These are phyloP conservation scores for Penaeus indicus DNA, from an alignment of 1,140 invertebrate species.

Conservation along the genomic window DNA sequence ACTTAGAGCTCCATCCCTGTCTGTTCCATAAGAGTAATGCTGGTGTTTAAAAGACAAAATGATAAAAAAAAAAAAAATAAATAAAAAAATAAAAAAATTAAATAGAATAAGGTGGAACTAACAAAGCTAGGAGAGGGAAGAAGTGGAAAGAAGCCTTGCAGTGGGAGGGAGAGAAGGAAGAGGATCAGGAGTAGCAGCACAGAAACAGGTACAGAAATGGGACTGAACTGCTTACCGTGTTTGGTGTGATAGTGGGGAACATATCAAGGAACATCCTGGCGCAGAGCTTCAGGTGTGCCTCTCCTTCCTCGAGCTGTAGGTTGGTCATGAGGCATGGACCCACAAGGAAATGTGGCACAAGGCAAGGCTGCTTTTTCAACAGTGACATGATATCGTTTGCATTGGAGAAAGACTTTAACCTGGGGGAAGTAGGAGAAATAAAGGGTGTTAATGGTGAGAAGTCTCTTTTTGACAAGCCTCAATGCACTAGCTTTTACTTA, in stretches of 20 bases:
- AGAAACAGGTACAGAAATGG: no score
- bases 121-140: no score
- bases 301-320: constrained; percentile 49
- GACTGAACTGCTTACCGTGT: constrained; percentile 13
- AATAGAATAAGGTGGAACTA: no score
- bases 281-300: constrained; percentile 30
- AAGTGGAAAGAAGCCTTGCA: no score
- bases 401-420: constrained; percentile 21
- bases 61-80: no score
- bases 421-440: constrained; percentile 7
- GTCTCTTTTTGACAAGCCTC: not conserved
- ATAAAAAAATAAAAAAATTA: no score
- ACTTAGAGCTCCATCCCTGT: no score
- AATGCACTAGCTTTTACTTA: no score
- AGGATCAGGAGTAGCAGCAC: no score
- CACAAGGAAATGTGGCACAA: not conserved
- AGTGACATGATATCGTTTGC: constrained; percentile 43
- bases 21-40: no score
- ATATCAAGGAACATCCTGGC: constrained; percentile 56
- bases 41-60: no score
- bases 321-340: constrained; percentile 55
- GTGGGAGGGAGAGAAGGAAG: no score
- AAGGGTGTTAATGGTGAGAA: not conserved
- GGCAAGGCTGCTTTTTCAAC: constrained; percentile 21
- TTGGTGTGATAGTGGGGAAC: constrained; percentile 55